These are phyloP conservation scores for Antheraea yamamai DNA, from an alignment of 2,888 invertebrate species.

Conservation along the genomic window DNA sequence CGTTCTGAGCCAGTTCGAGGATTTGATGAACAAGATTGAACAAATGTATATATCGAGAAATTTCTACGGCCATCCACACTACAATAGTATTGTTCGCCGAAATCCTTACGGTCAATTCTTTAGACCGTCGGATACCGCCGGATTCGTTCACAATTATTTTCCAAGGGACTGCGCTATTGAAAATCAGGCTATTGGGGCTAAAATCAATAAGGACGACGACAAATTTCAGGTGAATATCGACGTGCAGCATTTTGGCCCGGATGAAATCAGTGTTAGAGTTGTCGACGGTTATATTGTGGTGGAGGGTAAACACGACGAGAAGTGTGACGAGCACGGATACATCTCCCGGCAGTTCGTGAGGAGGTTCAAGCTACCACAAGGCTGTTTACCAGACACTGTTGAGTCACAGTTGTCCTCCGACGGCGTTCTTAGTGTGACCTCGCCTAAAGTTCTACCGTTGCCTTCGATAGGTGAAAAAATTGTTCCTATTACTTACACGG, in stretches of 20 bases:
- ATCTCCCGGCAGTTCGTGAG: constrained; percentile 88
- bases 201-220: constrained; percentile 72
- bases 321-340: constrained; percentile 87
- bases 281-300: constrained; percentile 85
- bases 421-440: constrained; percentile 88
- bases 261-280: constrained; percentile 89
- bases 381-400: constrained; percentile 87
- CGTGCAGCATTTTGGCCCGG: constrained; percentile 89
- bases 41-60: constrained; percentile 50
- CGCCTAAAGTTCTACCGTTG: constrained; percentile 78
- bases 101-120: constrained; percentile 30
- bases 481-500: constrained; percentile 84
- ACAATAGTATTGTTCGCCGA: constrained; percentile 38
- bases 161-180: constrained; percentile 43
- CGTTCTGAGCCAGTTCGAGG: constrained; percentile 58
- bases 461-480: constrained; percentile 78
- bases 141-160: constrained; percentile 13
- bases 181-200: constrained; percentile 37
- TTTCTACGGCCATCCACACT: constrained; percentile 38
- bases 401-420: constrained; percentile 88
- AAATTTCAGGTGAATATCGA: constrained; percentile 87
- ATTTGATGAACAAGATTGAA: constrained; percentile 64
- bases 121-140: constrained; percentile 26
- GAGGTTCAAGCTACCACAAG: constrained; percentile 87
- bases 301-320: constrained; percentile 90